These are phyloP conservation scores for Phenganax subtilis DNA, from an alignment of 92 coral and sea anemone genomes.

Conservation along the genomic window DNA sequence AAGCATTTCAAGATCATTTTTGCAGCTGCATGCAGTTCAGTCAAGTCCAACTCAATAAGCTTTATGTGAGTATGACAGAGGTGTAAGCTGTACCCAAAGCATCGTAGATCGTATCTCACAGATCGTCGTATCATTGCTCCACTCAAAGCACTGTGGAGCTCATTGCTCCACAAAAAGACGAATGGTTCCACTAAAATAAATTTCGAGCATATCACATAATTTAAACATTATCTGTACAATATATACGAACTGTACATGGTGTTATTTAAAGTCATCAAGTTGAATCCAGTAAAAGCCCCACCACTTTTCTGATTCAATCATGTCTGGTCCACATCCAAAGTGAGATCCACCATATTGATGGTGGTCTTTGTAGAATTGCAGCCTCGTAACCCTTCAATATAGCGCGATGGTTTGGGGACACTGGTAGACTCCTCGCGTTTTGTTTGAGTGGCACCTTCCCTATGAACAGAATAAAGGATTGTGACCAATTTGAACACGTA, in stretches of 20 bases:
- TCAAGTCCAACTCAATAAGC: constrained; percentile 6
- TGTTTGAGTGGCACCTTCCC: constrained; percentile 80
- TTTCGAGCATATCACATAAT: not conserved
- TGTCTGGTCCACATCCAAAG: constrained; percentile 93
- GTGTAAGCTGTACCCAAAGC: not conserved
- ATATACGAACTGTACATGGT: constrained; percentile 16
- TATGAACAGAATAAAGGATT: constrained; percentile 30
- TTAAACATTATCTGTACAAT: not conserved
- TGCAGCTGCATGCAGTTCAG: constrained; percentile 18
- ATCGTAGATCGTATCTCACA: constrained; percentile 8
- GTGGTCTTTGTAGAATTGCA: constrained; percentile 99
- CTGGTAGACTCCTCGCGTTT: constrained; percentile 88
- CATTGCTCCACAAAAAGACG: not conserved
- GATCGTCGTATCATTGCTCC: constrained; percentile 5
- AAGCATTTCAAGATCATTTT: not conserved
- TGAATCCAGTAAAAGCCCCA: not conserved
- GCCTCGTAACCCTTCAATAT: constrained; percentile 92
- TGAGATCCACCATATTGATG: constrained; percentile 83
- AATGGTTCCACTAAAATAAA: no score
- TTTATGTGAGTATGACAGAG: not conserved
- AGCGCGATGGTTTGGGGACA: constrained; percentile 94
- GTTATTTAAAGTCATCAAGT: not conserved
- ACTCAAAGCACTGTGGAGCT: not conserved
- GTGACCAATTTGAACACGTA: not conserved
- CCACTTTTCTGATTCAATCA: not conserved